These are phyloP conservation scores for Ianthella basta DNA, from an alignment of 37 sponge, comb jelly and placozoan species.

Conservation along the genomic window DNA sequence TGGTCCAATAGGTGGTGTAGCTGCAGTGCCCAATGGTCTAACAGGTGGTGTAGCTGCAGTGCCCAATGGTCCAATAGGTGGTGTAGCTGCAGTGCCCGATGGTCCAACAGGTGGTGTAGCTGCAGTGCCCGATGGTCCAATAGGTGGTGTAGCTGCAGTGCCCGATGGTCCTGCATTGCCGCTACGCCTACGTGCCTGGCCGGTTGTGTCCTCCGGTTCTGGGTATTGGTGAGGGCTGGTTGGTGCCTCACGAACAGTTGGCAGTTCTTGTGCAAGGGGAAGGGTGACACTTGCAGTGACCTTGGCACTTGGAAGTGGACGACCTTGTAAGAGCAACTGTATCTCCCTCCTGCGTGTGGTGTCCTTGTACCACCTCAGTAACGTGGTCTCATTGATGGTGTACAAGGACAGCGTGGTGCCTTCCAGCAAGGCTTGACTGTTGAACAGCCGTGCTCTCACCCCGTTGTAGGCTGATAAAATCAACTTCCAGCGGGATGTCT, in stretches of 20 bases:
- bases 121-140: neutral
- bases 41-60: neutral
- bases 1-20: neutral
- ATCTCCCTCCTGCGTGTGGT: neutral
- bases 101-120: neutral
- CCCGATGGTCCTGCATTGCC: neutral
- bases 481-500: neutral
- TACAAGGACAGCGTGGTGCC: neutral
- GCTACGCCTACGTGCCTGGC: neutral
- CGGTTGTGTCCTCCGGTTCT: constrained; percentile 34
- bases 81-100: neutral
- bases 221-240: neutral
- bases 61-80: neutral
- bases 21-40: neutral
- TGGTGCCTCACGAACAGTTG: constrained; percentile 9
- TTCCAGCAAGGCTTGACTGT: constrained; percentile 20
- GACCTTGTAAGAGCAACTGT: neutral
- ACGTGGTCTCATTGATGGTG: constrained; percentile 23
- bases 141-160: neutral
- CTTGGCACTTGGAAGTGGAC: too few species aligned
- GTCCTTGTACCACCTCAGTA: constrained; percentile 18
- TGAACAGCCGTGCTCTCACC: neutral
- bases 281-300: neutral
- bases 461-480: neutral
- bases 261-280: neutral